phyloP scores from a whole-genome alignment of 2,113 vertebrate species.

The Hippocampus zosterae region DNA sequence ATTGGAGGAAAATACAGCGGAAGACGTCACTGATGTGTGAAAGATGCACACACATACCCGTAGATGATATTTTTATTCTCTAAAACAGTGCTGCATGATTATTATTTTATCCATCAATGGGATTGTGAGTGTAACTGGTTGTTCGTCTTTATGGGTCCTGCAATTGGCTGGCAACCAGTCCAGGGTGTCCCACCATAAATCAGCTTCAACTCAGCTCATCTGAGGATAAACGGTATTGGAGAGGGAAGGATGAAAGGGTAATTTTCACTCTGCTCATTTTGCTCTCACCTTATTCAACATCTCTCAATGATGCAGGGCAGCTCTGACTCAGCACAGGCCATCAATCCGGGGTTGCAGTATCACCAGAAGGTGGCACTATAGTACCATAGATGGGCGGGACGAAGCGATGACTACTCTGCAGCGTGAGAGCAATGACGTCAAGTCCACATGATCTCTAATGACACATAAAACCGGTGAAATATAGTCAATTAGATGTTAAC shows the following conservation, averaged over 20 bases:
- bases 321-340: not conserved
- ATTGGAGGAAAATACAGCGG: not conserved
- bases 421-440: not conserved
- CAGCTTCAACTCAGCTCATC: no score
- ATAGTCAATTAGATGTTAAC: not conserved
- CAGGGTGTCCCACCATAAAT: no score
- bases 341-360: not conserved
- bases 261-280: not conserved
- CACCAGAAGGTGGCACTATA: conserved; percentile 36
- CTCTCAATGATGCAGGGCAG: no score
- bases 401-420: not conserved
- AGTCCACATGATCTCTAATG: not conserved
- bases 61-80: no score
- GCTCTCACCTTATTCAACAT: no score
- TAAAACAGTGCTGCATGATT: no score
- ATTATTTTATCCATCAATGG: no score
- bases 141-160: no score
- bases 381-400: not conserved
- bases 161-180: no score
- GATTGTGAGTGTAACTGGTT: no score
- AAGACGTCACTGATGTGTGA: not conserved
- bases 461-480: not conserved
- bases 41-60: not conserved
- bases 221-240: no score
- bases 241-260: no score